Percentiles rank a stretch among this genome's conserved stretches.
These are phyloP conservation scores for Syrista parreyssii DNA, from an alignment of 2,888 invertebrate species.

Conservation along the genomic window DNA sequence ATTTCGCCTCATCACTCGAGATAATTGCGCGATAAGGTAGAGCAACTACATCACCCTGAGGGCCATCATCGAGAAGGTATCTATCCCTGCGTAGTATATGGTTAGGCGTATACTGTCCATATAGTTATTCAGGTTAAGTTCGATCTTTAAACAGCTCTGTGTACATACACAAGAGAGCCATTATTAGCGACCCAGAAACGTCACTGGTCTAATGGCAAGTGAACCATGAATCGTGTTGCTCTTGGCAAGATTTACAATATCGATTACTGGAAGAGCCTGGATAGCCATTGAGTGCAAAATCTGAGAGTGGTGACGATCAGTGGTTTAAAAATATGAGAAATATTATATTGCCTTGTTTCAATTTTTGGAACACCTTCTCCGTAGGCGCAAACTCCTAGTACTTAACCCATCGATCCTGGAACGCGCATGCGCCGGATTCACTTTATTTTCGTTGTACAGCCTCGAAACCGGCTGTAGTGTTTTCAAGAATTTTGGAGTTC, in stretches of 20 bases:
- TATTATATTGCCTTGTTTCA: background rate
- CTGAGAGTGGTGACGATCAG: background rate
- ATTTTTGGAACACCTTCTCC: background rate
- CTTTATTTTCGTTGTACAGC: constrained; percentile 18
- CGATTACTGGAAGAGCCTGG: background rate
- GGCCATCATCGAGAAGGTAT: too few relatives aligned
- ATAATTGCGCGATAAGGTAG: background rate
- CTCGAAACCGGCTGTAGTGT: background rate
- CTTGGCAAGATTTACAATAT: background rate
- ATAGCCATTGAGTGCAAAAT: background rate
- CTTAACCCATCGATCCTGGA: constrained; percentile 33
- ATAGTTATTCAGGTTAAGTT: background rate
- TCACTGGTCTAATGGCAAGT: background rate
- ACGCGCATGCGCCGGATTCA: constrained; percentile 43
- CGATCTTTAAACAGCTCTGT: background rate
- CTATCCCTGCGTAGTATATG: too few relatives aligned
- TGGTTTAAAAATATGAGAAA: background rate
- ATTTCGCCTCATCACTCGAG: background rate
- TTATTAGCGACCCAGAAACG: background rate
- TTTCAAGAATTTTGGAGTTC: constrained; percentile 9
- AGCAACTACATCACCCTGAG: too few relatives aligned
- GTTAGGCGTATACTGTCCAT: too few relatives aligned
- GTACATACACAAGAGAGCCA: background rate
- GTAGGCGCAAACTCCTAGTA: constrained; percentile 6
- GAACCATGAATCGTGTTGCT: background rate